Percentiles rank a stretch among this genome's conserved stretches.
Evolutionary conservation across 2,113 vertebrate genomes (phyloP).

Genomic region (Hepsetus odoe): DNA sequence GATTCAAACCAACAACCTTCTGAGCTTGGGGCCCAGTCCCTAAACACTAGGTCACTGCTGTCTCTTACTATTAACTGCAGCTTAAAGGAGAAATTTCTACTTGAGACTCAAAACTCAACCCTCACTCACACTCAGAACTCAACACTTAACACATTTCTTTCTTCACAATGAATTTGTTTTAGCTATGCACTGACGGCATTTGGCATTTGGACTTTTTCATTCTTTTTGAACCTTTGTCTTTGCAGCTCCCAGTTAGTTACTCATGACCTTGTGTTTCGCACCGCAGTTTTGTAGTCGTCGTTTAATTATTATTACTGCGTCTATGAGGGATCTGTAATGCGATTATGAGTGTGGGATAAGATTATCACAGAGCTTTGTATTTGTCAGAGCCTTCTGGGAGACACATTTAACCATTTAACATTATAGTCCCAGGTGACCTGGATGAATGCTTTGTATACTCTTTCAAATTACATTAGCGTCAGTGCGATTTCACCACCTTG

Average conservation of each 20-base stretch:
- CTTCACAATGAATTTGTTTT: no score
- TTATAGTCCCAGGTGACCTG: neutral
- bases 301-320: conserved; percentile 19
- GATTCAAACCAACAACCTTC: no score
- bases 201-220: no score
- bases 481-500: neutral
- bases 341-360: conserved; percentile 9
- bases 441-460: conserved; percentile 10
- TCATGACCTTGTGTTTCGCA: conserved; percentile 2
- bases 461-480: conserved; percentile 12
- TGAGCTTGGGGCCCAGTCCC: no score
- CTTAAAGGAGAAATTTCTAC: no score
- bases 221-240: neutral
- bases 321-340: neutral
- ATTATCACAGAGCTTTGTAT: neutral
- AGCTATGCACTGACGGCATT: no score
- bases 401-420: conserved; percentile 23
- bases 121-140: no score
- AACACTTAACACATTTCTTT: no score
- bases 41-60: no score
- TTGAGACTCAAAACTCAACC: no score
- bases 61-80: no score
- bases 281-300: neutral
- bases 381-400: conserved; percentile 9
- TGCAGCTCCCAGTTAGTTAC: neutral